A percentile compares a stretch with the other conserved stretches of the same genome.
Conservation (phyloP, 2,888 invertebrate genomes). For the Alloscopus bannaensis region DNA sequence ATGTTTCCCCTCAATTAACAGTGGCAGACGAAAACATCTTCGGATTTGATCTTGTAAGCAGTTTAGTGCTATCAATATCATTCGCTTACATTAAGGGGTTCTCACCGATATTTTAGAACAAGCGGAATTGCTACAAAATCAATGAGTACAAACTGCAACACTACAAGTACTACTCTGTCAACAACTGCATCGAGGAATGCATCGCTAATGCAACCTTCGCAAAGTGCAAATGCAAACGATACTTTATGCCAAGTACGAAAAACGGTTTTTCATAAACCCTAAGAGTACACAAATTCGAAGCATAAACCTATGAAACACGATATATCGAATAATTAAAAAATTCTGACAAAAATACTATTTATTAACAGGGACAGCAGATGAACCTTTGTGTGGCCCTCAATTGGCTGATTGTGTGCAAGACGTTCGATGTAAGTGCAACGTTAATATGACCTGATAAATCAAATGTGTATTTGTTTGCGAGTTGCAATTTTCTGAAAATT, state of each 20-base stretch:
- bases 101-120: constrained; percentile 46
- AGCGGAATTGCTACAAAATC: constrained; percentile 66
- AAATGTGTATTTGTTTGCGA: no score
- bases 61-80: no score
- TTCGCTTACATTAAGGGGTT: background rate
- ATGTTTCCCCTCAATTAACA: constrained; percentile 65
- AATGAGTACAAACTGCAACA: constrained; percentile 60
- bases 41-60: constrained; percentile 63
- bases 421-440: constrained; percentile 59
- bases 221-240: constrained; percentile 65
- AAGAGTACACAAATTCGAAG: no score
- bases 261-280: background rate
- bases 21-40: constrained; percentile 60
- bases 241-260: constrained; percentile 71
- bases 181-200: constrained; percentile 71
- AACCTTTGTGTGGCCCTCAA: constrained; percentile 60
- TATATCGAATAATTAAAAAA: background rate
- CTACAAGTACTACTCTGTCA: constrained; percentile 65
- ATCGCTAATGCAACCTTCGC: constrained; percentile 60
- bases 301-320: no score
- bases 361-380: constrained; percentile 55
- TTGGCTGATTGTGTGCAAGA: constrained; percentile 62
- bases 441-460: background rate
- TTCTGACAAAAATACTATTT: constrained; percentile 6
- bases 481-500: no score